phyloP scores from a whole-genome alignment of 2,797 vertebrate species.

The Sebastes hopkinsi region DNA sequence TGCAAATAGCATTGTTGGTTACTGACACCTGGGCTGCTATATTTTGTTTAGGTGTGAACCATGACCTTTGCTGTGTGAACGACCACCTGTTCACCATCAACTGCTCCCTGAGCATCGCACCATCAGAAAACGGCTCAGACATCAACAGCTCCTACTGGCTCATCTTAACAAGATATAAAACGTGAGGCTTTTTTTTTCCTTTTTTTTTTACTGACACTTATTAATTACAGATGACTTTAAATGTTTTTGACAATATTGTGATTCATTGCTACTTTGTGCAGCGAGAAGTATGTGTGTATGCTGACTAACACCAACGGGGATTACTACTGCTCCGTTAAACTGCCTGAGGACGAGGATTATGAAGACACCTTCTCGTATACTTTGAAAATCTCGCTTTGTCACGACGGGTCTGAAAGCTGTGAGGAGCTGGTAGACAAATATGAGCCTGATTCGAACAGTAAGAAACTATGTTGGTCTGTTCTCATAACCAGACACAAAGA shows the following conservation, averaged over 20 bases:
- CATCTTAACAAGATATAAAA: fast-evolving
- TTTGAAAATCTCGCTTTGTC: conserved; percentile 61
- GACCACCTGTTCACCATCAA: conserved; percentile 70
- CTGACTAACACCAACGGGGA: conserved; percentile 9
- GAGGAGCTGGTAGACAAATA: conserved; percentile 19
- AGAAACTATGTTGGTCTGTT: conserved; percentile 19
- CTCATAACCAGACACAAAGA: background rate
- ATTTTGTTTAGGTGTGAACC: conserved; percentile 25
- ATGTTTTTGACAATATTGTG: background rate
- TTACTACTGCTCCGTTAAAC: conserved; percentile 58
- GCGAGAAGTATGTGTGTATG: conserved; percentile 20
- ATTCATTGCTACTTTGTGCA: conserved; percentile 8
- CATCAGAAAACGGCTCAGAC: background rate
- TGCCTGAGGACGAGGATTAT: fast-evolving
- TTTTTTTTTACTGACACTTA: background rate
- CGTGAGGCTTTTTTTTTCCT: background rate
- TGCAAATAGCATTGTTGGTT: no score
- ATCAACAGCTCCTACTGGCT: conserved; percentile 54
- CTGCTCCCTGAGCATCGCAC: conserved; percentile 64
- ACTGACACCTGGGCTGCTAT: background rate
- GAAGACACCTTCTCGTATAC: background rate
- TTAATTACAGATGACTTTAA: background rate
- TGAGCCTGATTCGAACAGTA: conserved; percentile 44
- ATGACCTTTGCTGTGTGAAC: conserved; percentile 62
- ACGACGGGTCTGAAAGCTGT: conserved; percentile 11